Evolutionary conservation across 2,888 invertebrate species (phyloP).

Genomic region (Ochropacha duplaris): DNA sequence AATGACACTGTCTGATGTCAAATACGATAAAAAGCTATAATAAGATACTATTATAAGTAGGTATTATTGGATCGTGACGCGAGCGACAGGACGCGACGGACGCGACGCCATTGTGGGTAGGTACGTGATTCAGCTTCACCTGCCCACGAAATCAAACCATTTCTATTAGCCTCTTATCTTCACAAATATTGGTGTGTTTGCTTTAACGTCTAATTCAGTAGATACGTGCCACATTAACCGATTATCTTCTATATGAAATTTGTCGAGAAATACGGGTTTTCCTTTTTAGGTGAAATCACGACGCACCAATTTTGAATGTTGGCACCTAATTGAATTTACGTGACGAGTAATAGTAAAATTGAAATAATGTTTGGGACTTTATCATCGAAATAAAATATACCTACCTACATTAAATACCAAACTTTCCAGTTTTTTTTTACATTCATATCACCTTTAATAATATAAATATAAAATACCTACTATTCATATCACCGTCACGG

Average conservation of each 20-base stretch:
- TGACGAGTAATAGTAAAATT: neutral
- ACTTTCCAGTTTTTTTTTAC: too few relatives aligned
- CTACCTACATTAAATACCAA: too few relatives aligned
- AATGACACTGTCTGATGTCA: neutral
- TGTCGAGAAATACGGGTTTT: conserved; percentile 5
- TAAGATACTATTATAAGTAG: neutral
- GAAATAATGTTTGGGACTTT: too few relatives aligned
- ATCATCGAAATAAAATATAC: too few relatives aligned
- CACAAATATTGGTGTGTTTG: conserved; percentile 65
- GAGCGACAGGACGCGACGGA: neutral
- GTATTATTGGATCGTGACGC: conserved; percentile 2
- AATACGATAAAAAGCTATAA: neutral
- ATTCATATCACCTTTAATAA: too few relatives aligned
- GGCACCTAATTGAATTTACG: neutral
- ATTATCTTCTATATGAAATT: conserved; percentile 38
- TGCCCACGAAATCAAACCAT: conserved; percentile 42
- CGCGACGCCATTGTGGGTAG: neutral
- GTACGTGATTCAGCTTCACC: conserved; percentile 37
- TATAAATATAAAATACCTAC: too few relatives aligned
- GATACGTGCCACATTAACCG: conserved; percentile 57
- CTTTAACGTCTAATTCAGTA: conserved; percentile 52
- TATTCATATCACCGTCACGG: too few relatives aligned
- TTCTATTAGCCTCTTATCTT: conserved; percentile 58
- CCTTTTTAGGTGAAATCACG: neutral
- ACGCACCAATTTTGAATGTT: neutral